Evolutionary conservation across 1,140 invertebrate species (phyloP).

Genomic region (Drosophila nebulosa): DNA sequence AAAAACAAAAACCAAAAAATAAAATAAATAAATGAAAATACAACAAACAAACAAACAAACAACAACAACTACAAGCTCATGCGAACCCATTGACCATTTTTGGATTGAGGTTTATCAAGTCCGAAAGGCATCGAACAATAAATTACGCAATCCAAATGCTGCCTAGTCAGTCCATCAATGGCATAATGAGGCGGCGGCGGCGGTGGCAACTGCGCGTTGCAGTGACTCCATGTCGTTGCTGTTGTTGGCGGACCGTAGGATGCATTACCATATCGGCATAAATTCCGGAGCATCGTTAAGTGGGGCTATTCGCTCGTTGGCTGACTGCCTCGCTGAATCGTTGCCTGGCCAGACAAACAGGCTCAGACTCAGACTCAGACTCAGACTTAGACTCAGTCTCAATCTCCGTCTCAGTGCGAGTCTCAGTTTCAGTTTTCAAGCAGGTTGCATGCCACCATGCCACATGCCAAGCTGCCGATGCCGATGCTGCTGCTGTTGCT

Average conservation of each 20-base stretch:
- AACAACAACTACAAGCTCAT: conserved; percentile 28
- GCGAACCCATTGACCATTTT: conserved; percentile 63
- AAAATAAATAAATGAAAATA: too few relatives aligned
- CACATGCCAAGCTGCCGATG: conserved; percentile 3
- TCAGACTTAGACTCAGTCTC: background rate
- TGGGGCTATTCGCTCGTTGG: conserved; percentile 38
- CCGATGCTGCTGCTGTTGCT: background rate
- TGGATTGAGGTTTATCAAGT: conserved; percentile 77
- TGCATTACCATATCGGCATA: conserved; percentile 80
- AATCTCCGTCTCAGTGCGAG: background rate
- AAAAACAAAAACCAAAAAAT: conserved; percentile 8
- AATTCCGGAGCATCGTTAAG: conserved; percentile 80
- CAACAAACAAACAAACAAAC: conserved; percentile 11
- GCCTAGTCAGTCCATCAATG: conserved; percentile 79
- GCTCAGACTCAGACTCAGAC: background rate
- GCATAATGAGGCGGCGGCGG: conserved; percentile 70
- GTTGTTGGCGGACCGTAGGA: conserved; percentile 42
- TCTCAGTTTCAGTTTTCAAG: background rate
- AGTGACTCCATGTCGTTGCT: conserved; percentile 25
- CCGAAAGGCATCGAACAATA: conserved; percentile 71
- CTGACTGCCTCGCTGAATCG: conserved; percentile 29
- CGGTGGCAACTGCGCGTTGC: background rate
- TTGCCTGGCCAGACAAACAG: conserved; percentile 23
- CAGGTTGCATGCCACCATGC: conserved; percentile 12
- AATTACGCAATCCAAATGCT: conserved; percentile 80